Evolutionary conservation across 2,888 invertebrate genomes (phyloP).

Genomic region (Eueremaeus valkanovi): DNA sequence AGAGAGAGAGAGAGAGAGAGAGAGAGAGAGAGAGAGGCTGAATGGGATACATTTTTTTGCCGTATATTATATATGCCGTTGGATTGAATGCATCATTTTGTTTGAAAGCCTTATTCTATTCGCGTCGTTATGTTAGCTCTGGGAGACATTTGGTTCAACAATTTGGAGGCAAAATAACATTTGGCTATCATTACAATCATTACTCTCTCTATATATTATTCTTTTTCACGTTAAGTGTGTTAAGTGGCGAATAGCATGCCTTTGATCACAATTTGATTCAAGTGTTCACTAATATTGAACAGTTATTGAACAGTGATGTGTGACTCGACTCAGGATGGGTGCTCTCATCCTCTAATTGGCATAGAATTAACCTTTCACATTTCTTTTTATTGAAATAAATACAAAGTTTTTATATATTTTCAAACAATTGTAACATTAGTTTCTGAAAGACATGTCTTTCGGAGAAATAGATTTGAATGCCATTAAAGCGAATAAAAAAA

Average conservation of each 20-base stretch:
- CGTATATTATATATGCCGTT: neutral
- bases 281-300: too few species aligned
- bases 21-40: too few species aligned
- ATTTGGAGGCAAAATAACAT: neutral
- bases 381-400: too few species aligned
- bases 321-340: too few species aligned
- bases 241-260: too few species aligned
- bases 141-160: constrained; percentile 13
- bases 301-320: too few species aligned
- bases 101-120: constrained; percentile 11
- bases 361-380: too few species aligned
- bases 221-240: neutral
- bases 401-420: too few species aligned
- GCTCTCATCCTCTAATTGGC: too few species aligned
- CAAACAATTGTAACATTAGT: neutral
- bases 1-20: too few species aligned
- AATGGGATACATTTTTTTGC: neutral
- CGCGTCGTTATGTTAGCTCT: neutral
- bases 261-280: too few species aligned
- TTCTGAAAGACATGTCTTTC: neutral
- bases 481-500: neutral
- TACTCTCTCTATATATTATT: neutral
- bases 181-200: neutral
- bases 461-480: neutral
- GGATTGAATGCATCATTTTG: neutral